These are phyloP conservation scores for Petroica traversi DNA, from an alignment of 2,113 vertebrate genomes.

Conservation along the genomic window DNA sequence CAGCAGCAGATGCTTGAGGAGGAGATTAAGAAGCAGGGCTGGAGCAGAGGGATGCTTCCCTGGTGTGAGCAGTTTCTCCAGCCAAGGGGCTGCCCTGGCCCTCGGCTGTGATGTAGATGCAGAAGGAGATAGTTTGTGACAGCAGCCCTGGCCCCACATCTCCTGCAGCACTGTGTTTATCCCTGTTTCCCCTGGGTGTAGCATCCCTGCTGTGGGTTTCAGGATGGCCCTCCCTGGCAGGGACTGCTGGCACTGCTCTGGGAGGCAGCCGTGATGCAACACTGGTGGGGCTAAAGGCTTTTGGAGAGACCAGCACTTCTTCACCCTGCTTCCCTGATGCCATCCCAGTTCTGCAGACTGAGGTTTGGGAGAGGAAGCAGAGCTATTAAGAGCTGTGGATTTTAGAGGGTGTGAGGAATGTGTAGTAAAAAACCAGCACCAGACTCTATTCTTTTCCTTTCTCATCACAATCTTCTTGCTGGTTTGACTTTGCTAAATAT, in stretches of 20 bases:
- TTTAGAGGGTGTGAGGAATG: neutral
- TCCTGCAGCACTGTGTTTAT: neutral
- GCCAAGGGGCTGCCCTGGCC: neutral
- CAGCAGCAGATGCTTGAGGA: slow-evolving; percentile 7
- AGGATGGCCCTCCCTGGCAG: neutral
- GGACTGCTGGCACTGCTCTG: neutral
- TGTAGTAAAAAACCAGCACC: neutral
- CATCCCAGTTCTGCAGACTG: neutral
- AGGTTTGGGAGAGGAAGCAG: neutral
- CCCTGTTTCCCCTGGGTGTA: rapidly evolving
- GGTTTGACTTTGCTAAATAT: slow-evolving; percentile 13
- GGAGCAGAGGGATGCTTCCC: neutral
- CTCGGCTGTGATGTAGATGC: rapidly evolving
- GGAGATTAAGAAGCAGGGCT: neutral
- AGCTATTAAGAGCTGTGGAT: neutral
- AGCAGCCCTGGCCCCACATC: neutral
- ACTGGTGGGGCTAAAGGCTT: neutral
- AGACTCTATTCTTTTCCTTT: neutral
- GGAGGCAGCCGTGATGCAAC: neutral
- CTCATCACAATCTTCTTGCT: neutral
- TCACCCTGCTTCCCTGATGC: rapidly evolving
- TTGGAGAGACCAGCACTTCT: neutral
- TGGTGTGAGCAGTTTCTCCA: neutral
- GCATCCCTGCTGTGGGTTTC: neutral
- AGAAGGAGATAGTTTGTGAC: neutral